These are phyloP conservation scores for Dryobates pubescens DNA, from an alignment of 2,797 vertebrate species.

Conservation along the genomic window DNA sequence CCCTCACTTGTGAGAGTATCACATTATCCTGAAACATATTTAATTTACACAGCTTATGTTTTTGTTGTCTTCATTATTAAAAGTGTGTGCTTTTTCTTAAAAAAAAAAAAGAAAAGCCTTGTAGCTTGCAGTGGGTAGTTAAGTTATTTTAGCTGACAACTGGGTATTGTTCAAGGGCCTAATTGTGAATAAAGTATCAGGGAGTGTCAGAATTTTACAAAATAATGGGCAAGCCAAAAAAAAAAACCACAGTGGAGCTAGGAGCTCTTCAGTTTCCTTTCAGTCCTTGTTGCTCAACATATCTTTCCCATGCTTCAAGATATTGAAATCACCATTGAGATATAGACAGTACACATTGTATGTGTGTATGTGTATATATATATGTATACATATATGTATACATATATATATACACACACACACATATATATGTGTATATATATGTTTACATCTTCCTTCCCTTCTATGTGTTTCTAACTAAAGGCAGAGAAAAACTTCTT, in stretches of 20 bases:
- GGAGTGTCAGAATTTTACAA: not conserved
- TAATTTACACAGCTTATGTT: not conserved
- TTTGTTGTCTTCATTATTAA: not conserved
- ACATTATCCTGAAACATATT: not conserved
- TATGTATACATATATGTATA: not conserved
- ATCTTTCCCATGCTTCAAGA: not conserved
- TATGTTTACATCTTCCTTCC: not conserved
- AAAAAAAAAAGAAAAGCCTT: not conserved
- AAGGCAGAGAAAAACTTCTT: not conserved
- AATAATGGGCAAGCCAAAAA: not conserved
- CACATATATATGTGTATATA: not conserved
- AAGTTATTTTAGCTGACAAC: not conserved
- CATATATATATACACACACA: too few species aligned
- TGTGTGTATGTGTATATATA: not conserved
- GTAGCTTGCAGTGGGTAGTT: not conserved
- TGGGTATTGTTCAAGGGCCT: not conserved
- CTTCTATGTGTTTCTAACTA: not conserved
- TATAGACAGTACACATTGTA: not conserved
- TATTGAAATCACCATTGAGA: not conserved
- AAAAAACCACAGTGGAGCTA: not conserved
- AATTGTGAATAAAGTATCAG: not conserved
- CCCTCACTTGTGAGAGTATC: not conserved
- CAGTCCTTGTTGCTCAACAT: not conserved
- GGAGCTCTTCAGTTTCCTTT: not conserved
- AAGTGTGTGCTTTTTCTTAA: not conserved